A percentile compares a stretch with the other conserved stretches of the same genome.
Evolutionary conservation across 1,140 invertebrate genomes (phyloP).

Genomic region (Ptiloglossa arizonensis): DNA sequence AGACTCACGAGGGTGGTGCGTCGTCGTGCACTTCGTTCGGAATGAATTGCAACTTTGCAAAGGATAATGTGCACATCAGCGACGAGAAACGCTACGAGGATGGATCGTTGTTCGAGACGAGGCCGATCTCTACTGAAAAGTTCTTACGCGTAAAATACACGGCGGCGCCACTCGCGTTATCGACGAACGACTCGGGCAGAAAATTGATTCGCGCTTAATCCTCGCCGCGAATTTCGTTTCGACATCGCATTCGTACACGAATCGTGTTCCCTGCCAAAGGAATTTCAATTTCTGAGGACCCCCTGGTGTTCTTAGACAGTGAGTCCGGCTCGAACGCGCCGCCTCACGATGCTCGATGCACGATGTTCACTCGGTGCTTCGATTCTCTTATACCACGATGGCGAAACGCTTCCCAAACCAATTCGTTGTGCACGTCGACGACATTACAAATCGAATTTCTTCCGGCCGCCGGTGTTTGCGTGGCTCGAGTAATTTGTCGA

Average conservation of each 20-base stretch:
- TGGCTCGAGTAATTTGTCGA: not conserved
- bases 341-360: too few relatives aligned
- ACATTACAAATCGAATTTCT: not conserved
- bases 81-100: not conserved
- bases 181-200: not conserved
- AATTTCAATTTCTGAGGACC: constrained; percentile 24
- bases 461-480: too few relatives aligned
- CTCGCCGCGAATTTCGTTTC: constrained; percentile 2
- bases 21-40: not conserved
- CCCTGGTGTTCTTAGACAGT: constrained; percentile 2
- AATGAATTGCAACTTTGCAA: not conserved
- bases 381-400: not conserved
- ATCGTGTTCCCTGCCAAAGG: not conserved
- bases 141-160: not conserved
- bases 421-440: not conserved
- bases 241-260: not conserved
- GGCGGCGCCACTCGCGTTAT: not conserved
- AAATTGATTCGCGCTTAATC: constrained; percentile 29
- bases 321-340: not conserved
- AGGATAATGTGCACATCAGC: not conserved
- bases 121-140: not conserved
- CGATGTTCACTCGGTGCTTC: too few relatives aligned
- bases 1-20: not conserved
- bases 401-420: not conserved
- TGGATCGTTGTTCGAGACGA: not conserved